Percentiles rank a stretch among this genome's conserved stretches.
phyloP scores from a whole-genome alignment of 35 echinoderm and acorn worm genomes.

The Anneissia japonica region DNA sequence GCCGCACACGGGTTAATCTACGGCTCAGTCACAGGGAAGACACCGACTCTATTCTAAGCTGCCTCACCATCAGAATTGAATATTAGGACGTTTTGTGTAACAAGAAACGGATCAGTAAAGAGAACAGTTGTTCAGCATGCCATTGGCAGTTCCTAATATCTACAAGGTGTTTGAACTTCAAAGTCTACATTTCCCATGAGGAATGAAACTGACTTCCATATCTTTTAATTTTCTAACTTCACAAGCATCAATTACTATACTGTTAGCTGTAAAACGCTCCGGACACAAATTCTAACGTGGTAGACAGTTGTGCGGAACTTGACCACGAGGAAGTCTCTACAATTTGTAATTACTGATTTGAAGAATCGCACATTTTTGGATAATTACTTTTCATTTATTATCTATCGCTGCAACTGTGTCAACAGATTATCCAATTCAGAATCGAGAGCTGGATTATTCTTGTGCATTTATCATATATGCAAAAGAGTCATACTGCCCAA shows the following conservation, averaged over 20 bases:
- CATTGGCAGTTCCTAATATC: neutral
- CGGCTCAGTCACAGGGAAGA: neutral
- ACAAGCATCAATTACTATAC: neutral
- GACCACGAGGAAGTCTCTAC: neutral
- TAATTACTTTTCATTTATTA: neutral
- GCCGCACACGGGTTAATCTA: neutral
- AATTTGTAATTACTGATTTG: neutral
- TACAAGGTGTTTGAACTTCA: neutral
- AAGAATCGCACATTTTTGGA: neutral
- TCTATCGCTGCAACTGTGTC: neutral
- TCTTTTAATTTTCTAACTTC: neutral
- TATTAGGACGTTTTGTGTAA: neutral
- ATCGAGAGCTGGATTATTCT: neutral
- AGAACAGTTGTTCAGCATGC: too few species aligned
- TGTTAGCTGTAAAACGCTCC: neutral
- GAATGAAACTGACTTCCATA: neutral
- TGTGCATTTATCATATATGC: neutral
- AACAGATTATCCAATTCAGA: neutral
- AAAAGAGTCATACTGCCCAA: neutral
- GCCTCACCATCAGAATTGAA: neutral
- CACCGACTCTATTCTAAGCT: neutral
- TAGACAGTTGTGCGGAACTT: neutral
- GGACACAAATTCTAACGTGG: neutral
- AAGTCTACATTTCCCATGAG: neutral
- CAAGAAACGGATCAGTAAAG: too few species aligned